Evolutionary conservation across 2,797 vertebrate species (phyloP).

Genomic region (Poeciliopsis paucimaculata): DNA sequence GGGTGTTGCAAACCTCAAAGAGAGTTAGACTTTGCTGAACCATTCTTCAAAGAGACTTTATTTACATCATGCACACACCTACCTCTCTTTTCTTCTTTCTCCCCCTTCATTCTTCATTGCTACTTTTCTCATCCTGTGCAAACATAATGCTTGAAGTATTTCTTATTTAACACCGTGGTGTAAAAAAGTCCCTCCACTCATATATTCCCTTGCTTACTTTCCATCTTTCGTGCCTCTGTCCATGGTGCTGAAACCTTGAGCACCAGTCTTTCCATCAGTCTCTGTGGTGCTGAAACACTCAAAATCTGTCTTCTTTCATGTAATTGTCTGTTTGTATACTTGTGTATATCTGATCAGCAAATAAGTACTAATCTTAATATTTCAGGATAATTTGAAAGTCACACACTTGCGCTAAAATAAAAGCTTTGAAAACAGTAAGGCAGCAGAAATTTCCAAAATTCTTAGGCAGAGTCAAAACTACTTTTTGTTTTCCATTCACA

Average conservation of each 20-base stretch:
- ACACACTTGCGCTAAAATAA: no score
- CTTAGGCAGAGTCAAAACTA: background rate
- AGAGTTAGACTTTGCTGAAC: conserved; percentile 60
- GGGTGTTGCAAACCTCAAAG: conserved; percentile 71
- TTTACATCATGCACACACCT: conserved; percentile 61
- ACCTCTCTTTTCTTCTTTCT: conserved; percentile 15
- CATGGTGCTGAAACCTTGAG: conserved; percentile 37
- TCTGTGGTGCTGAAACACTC: conserved; percentile 28
- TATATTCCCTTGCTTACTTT: background rate
- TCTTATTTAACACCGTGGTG: conserved; percentile 33
- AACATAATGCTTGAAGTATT: conserved; percentile 45
- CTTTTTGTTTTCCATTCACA: conserved; percentile 1
- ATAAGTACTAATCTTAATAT: background rate
- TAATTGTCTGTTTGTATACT: conserved; percentile 8
- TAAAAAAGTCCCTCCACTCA: conserved; percentile 10
- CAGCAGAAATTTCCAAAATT: background rate
- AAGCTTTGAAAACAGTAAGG: background rate
- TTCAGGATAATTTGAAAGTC: background rate
- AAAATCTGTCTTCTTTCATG: conserved; percentile 12
- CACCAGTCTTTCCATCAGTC: background rate
- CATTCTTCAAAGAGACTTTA: conserved; percentile 68
- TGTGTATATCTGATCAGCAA: background rate
- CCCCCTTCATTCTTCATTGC: conserved; percentile 20
- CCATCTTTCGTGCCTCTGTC: conserved; percentile 21
- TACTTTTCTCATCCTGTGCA: conserved; percentile 37